A percentile compares a stretch with the other conserved stretches of the same genome.
These are phyloP conservation scores for Peromyscus aztecus DNA, from an alignment of 2,797 vertebrate species.

Conservation along the genomic window DNA sequence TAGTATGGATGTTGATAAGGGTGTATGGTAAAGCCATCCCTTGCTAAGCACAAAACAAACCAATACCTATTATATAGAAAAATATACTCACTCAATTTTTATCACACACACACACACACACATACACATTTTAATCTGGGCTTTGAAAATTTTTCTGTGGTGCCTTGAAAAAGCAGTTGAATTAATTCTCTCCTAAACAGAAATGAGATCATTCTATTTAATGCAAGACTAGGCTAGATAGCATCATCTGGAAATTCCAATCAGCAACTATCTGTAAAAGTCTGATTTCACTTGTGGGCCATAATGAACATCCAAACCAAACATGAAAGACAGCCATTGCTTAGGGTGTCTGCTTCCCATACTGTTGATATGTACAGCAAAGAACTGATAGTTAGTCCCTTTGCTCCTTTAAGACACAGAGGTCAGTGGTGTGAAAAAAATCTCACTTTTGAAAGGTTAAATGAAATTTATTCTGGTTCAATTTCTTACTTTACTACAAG, in stretches of 20 bases:
- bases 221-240: slow-evolving; percentile 51
- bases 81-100: background rate
- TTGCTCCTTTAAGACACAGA: slow-evolving; percentile 74
- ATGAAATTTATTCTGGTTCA: slow-evolving; percentile 81
- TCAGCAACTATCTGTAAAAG: slow-evolving; percentile 43
- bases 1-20: background rate
- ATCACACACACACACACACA: background rate
- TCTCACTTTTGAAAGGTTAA: slow-evolving; percentile 81
- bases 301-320: slow-evolving; percentile 2
- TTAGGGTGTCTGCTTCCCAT: background rate
- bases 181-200: slow-evolving; percentile 38
- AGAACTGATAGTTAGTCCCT: slow-evolving; percentile 50
- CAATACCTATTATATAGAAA: background rate
- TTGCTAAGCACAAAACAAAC: slow-evolving; percentile 32
- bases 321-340: slow-evolving; percentile 21
- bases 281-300: background rate
- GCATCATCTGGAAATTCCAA: slow-evolving; percentile 16
- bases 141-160: slow-evolving; percentile 55
- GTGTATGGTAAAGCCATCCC: background rate
- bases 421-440: slow-evolving; percentile 70
- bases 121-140: background rate
- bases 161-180: slow-evolving; percentile 1
- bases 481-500: slow-evolving; percentile 71
- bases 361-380: slow-evolving; percentile 49
- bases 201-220: slow-evolving; percentile 60